These are phyloP conservation scores for Bradypodion ventrale DNA, from an alignment of 2,797 vertebrate species.

Conservation along the genomic window DNA sequence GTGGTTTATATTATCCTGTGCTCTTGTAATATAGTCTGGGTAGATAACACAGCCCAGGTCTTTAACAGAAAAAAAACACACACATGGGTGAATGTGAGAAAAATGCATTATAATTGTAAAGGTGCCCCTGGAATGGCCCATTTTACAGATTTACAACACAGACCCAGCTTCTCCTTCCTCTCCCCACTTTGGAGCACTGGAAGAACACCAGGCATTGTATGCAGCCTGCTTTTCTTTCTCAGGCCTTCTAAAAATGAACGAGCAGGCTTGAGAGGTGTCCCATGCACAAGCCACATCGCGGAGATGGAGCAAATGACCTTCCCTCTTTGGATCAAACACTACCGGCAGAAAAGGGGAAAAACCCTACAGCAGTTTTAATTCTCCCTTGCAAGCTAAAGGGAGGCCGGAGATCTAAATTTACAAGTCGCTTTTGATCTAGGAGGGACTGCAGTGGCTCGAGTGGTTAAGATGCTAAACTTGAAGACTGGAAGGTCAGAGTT, in stretches of 20 bases:
- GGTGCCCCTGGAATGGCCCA: background rate
- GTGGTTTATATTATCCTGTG: background rate
- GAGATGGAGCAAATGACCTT: too few relatives aligned
- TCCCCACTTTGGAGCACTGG: background rate
- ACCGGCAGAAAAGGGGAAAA: too few relatives aligned
- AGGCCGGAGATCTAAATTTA: too few relatives aligned
- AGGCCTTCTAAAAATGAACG: too few relatives aligned
- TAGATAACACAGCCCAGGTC: background rate
- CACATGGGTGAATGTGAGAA: background rate
- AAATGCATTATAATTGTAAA: background rate
- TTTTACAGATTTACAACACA: background rate
- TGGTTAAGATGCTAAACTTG: too few relatives aligned
- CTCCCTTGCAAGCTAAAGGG: too few relatives aligned
- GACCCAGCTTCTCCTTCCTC: background rate
- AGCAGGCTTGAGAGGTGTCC: too few relatives aligned
- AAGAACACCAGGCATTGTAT: background rate
- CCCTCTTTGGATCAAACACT: too few relatives aligned
- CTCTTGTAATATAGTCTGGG: background rate
- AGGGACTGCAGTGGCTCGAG: too few relatives aligned
- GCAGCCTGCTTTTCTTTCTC: background rate
- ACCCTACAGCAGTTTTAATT: too few relatives aligned
- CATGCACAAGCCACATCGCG: too few relatives aligned
- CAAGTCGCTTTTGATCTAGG: background rate
- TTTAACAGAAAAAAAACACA: background rate
- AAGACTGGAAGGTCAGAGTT: too few relatives aligned